Base-by-base conservation (phyloP, 2,797 vertebrate species). In the Paedocypris micromegethes region DNA sequence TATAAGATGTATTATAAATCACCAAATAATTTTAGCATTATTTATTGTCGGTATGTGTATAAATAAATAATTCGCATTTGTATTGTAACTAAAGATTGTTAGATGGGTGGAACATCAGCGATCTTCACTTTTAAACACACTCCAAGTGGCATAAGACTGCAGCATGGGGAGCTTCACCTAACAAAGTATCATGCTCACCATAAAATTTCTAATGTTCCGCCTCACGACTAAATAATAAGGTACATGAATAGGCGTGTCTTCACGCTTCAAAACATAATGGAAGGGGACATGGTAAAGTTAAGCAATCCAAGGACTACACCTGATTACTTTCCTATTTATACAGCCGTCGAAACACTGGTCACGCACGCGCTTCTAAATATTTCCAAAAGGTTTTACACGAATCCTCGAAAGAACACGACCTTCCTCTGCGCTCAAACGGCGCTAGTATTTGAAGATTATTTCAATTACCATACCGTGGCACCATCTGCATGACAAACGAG, bases 401-500 rank as follows among this genome's bases (percentile, higher is more conserved):
- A 55, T 56, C 51, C 58, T 67, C 51, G n/a, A 39, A 66, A 44
- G 48, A 42, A 6, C 56, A 39, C 23, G 23, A 44, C 57, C 44
- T 37, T 70, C 58, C 78, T 47, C 60, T 71, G 68, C 77, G 80
- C 79, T 84, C 79, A 79, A 80, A 81, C 80, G 78, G 75, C 79
- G 80, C 83, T 80, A 81, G 84, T 80, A 77, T 77, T 74, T 58
- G 52, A 77, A 82, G 77, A 74, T 83, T 61, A 74, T 87, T 84
- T 85, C 78, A 84, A 86, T 86, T 84, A 85, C 81, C 53, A 37
- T 75, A 56, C 5, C 72, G 50, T 53, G 62, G 63, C 67, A 64
- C 72, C 72, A 76, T 76, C 75, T 81, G 83, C 84, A 79, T 86
- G 82, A 82, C 81, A 82, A 86, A 86, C 83, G 75, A 79, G 80